Evolutionary conservation across 2,888 invertebrate species (phyloP).

Genomic region (Cryptosula pallasiana): DNA sequence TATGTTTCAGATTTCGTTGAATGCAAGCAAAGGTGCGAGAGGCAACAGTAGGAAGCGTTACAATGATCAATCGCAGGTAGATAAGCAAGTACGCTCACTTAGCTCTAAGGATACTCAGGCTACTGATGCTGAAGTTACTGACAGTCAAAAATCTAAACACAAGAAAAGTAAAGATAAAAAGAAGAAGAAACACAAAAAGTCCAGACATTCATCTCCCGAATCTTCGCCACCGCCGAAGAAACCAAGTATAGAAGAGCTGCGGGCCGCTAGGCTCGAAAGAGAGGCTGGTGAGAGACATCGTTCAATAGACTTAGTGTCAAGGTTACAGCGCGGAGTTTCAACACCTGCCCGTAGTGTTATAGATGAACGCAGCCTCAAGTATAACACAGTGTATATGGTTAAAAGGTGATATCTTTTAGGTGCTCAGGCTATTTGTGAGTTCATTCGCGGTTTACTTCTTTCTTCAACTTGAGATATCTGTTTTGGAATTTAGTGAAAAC

Average conservation of each 20-base stretch:
- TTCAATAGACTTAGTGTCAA: conserved; percentile 68
- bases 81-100: too few species aligned
- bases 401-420: neutral
- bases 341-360: conserved; percentile 18
- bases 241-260: conserved; percentile 62
- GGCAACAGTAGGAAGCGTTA: too few species aligned
- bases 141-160: too few species aligned
- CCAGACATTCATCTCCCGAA: conserved; percentile 27
- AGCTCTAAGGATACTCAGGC: too few species aligned
- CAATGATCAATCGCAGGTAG: too few species aligned
- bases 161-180: conserved; percentile 18
- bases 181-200: neutral
- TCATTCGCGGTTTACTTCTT: neutral
- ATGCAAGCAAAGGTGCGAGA: too few species aligned
- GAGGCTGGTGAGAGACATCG: conserved; percentile 73
- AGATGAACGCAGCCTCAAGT: conserved; percentile 7
- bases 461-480: neutral
- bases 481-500: neutral
- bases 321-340: neutral
- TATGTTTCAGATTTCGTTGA: too few species aligned
- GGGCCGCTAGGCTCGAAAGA: conserved; percentile 72
- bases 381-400: conserved; percentile 8
- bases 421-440: neutral
- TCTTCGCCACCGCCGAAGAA: conserved; percentile 31
- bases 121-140: too few species aligned